Evolutionary conservation across 2,113 vertebrate species (phyloP).

Genomic region (Melanocharis versteri): DNA sequence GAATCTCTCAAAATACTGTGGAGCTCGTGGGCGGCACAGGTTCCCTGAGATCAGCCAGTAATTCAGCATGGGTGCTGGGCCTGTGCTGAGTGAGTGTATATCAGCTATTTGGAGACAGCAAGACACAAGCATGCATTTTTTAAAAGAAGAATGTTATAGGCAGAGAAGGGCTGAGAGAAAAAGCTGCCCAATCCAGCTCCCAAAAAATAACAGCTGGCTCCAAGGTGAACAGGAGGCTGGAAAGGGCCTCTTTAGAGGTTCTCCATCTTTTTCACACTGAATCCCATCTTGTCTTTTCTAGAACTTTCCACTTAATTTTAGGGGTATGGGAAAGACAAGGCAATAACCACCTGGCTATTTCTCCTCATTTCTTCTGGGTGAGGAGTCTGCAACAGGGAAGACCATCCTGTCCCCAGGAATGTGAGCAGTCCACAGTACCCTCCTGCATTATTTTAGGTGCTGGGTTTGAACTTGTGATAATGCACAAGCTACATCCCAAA

Average conservation of each 20-base stretch:
- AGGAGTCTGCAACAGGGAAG: neutral
- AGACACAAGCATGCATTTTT: neutral
- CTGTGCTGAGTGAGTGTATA: neutral
- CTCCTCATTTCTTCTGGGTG: neutral
- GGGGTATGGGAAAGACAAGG: neutral
- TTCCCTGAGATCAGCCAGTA: neutral
- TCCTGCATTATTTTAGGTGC: neutral
- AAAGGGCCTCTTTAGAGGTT: neutral
- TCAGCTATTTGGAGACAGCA: neutral
- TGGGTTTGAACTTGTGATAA: neutral
- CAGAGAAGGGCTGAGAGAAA: neutral
- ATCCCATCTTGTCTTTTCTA: neutral
- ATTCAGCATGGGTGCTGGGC: neutral
- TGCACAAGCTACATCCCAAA: neutral
- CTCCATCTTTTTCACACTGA: neutral
- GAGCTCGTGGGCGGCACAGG: neutral
- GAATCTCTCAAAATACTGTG: neutral
- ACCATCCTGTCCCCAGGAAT: neutral
- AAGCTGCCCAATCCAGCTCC: neutral
- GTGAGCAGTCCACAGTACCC: neutral
- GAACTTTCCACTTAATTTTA: neutral
- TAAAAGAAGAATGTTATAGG: neutral
- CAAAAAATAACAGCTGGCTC: neutral
- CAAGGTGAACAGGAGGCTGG: neutral
- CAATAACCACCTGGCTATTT: neutral